Conservation (phyloP, 2,113 vertebrate genomes). For the Odontophorus gujanensis region DNA sequence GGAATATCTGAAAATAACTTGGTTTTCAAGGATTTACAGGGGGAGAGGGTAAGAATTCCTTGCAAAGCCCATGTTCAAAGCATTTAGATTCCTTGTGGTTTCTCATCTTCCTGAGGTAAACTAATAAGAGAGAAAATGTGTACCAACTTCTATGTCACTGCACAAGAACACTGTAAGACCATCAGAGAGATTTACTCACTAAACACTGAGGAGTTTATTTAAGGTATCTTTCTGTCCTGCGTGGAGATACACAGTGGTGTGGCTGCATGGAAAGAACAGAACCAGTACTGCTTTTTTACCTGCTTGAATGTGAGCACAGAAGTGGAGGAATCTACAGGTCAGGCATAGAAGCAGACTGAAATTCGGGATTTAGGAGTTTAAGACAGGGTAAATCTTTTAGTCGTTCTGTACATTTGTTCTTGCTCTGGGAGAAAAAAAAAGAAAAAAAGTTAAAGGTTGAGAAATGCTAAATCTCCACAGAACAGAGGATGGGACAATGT, state of each 20-base stretch:
- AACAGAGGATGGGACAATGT: not conserved
- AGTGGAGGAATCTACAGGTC: not conserved
- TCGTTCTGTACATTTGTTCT: not conserved
- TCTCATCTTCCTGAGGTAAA: conserved; percentile 54
- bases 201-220: conserved; percentile 24
- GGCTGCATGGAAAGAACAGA: not conserved
- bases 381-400: not conserved
- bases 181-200: not conserved
- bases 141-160: conserved; percentile 2
- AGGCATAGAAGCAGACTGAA: not conserved
- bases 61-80: conserved; percentile 18
- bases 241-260: not conserved
- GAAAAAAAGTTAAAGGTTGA: not conserved
- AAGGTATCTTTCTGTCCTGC: conserved; percentile 3
- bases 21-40: not conserved
- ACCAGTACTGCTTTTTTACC: not conserved
- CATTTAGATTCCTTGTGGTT: not conserved
- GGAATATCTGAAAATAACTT: conserved; percentile 48
- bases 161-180: not conserved
- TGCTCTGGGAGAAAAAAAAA: too few species aligned
- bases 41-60: conserved; percentile 21
- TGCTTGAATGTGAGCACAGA: not conserved
- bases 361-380: not conserved
- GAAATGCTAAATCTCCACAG: not conserved
- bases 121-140: not conserved